Evolutionary conservation across 2,888 invertebrate species (phyloP).

Genomic region (Acrocyrtus sp.): DNA sequence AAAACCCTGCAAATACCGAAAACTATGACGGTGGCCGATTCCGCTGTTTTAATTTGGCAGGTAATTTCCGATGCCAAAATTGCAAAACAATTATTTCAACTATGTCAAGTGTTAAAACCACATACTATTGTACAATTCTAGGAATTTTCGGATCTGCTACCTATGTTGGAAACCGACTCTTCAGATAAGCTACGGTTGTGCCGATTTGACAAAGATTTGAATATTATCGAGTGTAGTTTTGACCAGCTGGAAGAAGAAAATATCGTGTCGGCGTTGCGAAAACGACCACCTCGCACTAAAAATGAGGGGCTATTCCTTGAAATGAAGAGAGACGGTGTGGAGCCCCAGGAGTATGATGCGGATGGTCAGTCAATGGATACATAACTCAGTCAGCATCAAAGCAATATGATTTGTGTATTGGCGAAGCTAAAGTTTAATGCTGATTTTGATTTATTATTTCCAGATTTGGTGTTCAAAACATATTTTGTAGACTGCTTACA

Average conservation of each 20-base stretch:
- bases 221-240: constrained; percentile 76
- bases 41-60: constrained; percentile 65
- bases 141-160: constrained; percentile 1
- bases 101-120: neutral
- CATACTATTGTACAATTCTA: neutral
- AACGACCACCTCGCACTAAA: constrained; percentile 67
- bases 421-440: no score
- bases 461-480: constrained; percentile 40
- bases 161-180: constrained; percentile 72
- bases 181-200: constrained; percentile 72
- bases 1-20: constrained; percentile 72
- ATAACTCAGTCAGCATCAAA: no score
- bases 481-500: constrained; percentile 9
- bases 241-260: constrained; percentile 71
- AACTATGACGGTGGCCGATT: constrained; percentile 72
- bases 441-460: no score
- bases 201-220: constrained; percentile 74
- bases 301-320: constrained; percentile 76
- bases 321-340: constrained; percentile 71
- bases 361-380: no score
- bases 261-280: constrained; percentile 63
- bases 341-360: constrained; percentile 73
- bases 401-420: no score
- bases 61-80: no score
- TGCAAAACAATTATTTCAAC: no score